phyloP scores from a whole-genome alignment of 1,140 invertebrate species.

The Pseudomyrmex cubaensis region DNA sequence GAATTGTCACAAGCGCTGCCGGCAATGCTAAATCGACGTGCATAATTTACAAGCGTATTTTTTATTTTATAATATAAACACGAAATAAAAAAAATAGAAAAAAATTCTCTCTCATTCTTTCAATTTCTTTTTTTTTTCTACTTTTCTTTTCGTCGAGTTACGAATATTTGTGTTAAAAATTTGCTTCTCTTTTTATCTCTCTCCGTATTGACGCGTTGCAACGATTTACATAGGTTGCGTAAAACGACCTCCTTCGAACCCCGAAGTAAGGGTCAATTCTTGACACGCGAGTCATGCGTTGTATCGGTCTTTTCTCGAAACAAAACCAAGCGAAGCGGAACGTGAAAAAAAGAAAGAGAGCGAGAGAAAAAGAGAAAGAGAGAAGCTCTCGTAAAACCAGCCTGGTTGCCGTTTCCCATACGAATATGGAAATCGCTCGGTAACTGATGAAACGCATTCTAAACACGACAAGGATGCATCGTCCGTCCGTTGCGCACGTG shows the following conservation, averaged over 20 bases:
- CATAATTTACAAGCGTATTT: not conserved
- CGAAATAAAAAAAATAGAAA: not conserved
- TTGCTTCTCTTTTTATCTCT: no score
- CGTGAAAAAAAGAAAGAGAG: not conserved
- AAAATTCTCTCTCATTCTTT: not conserved
- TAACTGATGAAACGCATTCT: conserved; percentile 58
- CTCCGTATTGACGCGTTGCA: no score
- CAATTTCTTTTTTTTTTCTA: no score
- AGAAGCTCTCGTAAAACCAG: conserved; percentile 45
- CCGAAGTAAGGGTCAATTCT: conserved; percentile 23
- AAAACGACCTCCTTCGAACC: conserved; percentile 35
- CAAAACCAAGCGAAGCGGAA: not conserved
- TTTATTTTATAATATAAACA: no score
- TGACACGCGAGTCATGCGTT: conserved; percentile 34
- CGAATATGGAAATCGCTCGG: conserved; percentile 52
- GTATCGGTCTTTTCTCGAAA: not conserved
- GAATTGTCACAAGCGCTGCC: not conserved
- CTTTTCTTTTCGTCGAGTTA: no score
- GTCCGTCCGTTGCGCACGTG: conserved; percentile 44
- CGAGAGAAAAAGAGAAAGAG: not conserved
- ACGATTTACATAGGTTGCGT: conserved; percentile 22
- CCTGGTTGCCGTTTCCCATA: conserved; percentile 46
- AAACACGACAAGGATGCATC: conserved; percentile 57
- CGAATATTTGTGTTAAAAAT: no score
- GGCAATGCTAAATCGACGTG: not conserved